Evolutionary conservation across 2,113 vertebrate species (phyloP).

Genomic region (Ochotona curzoniae): DNA sequence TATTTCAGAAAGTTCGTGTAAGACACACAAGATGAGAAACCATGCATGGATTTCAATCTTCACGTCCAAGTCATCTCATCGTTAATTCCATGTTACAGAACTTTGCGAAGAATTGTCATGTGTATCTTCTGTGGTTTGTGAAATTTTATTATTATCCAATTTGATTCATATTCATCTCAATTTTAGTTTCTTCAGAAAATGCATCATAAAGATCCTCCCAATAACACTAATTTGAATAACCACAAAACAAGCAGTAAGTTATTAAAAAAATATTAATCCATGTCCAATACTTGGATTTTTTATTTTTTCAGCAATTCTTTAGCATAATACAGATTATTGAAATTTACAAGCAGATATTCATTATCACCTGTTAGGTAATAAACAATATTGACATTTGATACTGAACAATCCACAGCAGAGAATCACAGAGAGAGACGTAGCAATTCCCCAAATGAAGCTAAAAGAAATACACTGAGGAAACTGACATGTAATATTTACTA

Average conservation of each 20-base stretch:
- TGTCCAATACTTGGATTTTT: neutral
- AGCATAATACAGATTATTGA: neutral
- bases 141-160: slow-evolving; percentile 13
- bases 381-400: neutral
- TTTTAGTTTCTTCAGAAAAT: slow-evolving; percentile 44
- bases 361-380: neutral
- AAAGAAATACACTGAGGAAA: neutral
- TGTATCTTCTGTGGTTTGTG: neutral
- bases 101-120: no score
- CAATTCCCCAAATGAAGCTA: neutral
- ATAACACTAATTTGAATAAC: neutral
- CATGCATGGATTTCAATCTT: no score
- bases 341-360: neutral
- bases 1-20: no score
- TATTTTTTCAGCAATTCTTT: neutral
- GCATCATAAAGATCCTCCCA: neutral
- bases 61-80: no score
- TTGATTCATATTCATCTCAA: neutral
- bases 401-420: neutral
- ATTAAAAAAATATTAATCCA: neutral
- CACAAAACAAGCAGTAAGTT: neutral
- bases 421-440: neutral
- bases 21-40: no score
- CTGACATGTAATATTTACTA: neutral
- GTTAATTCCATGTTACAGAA: no score